Percentiles rank a stretch among this genome's conserved stretches.
Evolutionary conservation across 2,797 vertebrate species (phyloP).

Genomic region (Myripristis jacobus): DNA sequence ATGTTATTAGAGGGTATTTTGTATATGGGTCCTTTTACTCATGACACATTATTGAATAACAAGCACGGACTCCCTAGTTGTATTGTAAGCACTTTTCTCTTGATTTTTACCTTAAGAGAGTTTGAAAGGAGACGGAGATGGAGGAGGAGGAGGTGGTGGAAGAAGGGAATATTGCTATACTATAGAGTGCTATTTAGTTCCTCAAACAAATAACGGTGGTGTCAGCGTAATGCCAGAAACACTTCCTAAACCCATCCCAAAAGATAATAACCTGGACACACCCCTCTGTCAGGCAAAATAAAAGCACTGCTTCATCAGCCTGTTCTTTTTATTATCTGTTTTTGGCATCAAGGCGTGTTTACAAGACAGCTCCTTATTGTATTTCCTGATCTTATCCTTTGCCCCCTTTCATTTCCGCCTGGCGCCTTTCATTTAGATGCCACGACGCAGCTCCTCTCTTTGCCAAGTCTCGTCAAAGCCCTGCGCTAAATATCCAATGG

Average conservation of each 20-base stretch:
- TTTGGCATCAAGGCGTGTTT: conserved; percentile 78
- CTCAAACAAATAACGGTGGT: conserved; percentile 56
- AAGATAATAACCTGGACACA: conserved; percentile 69
- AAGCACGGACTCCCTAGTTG: conserved; percentile 28
- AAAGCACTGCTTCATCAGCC: conserved; percentile 77
- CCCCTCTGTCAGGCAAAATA: conserved; percentile 74
- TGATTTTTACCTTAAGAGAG: conserved; percentile 38
- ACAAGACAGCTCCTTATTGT: conserved; percentile 82
- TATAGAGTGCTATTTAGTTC: conserved; percentile 55
- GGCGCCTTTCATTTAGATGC: conserved; percentile 77
- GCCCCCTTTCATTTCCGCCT: conserved; percentile 82
- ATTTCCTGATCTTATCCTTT: conserved; percentile 81
- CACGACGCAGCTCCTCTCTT: conserved; percentile 50
- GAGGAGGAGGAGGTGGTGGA: conserved; percentile 10
- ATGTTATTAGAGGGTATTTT: conserved; percentile 57
- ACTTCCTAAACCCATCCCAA: conserved; percentile 35
- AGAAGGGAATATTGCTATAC: conserved; percentile 39
- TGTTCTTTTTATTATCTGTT: conserved; percentile 75
- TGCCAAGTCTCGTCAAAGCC: conserved; percentile 69
- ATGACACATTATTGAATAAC: conserved; percentile 37
- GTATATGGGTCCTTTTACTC: conserved; percentile 48
- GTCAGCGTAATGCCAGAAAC: conserved; percentile 57
- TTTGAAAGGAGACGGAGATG: conserved; percentile 20
- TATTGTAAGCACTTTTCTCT: conserved; percentile 33
- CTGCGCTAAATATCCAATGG: conserved; percentile 67